Base-by-base conservation (phyloP, 2,113 vertebrate species). In the Malurus elegans region DNA sequence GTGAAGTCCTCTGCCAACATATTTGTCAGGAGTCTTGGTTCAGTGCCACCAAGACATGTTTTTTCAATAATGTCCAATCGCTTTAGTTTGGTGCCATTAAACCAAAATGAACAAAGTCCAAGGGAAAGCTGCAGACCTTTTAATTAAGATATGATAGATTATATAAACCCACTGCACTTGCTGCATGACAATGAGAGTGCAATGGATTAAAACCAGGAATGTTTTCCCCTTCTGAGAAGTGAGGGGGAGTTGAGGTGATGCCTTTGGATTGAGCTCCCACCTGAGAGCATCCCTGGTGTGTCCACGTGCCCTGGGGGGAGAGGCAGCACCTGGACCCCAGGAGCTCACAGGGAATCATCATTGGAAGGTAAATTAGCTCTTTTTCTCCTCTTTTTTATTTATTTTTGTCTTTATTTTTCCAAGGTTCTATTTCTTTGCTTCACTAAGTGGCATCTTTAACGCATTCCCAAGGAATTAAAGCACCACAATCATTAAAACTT, bases 131-230 rank as follows among this genome's bases (percentile, higher is more conserved):
- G 86, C 94, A n/a, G 88, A 91, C 91, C 96, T 96, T 97, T 96
- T 95, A 97, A 97, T 97, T 96, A 96, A 97, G 96, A 97, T 96
- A 94, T 92, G 92, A 96, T 93, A 94, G 94, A 96, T 97, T 93
- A 56, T 58, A 86, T 29, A 80, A 94, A 80, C 60, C 51, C 23
- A 20, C 76, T 78, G 87, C 75, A 11, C 83, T n/a, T 8, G 2
- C 83, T 91, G 94, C 94, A 93, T 93, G n/a, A 8, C 83, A 96
- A 94, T 92, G 50, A 80, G 75, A 0, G 7, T n/a, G 42, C 44
- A 56, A 20, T 17, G 34, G 61, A 94, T 79, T 67, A 56, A 89
- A 84, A 26, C 1, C 45, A 75, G 84, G 60, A 92, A 51, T 1
- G 3, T 38, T 88, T 75, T 47, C 28, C 57, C 23, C 23, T 67